A percentile compares a stretch with the other conserved stretches of the same genome.
These are phyloP conservation scores for Julus scandinavius DNA, from an alignment of 2,888 invertebrate genomes.

Conservation along the genomic window DNA sequence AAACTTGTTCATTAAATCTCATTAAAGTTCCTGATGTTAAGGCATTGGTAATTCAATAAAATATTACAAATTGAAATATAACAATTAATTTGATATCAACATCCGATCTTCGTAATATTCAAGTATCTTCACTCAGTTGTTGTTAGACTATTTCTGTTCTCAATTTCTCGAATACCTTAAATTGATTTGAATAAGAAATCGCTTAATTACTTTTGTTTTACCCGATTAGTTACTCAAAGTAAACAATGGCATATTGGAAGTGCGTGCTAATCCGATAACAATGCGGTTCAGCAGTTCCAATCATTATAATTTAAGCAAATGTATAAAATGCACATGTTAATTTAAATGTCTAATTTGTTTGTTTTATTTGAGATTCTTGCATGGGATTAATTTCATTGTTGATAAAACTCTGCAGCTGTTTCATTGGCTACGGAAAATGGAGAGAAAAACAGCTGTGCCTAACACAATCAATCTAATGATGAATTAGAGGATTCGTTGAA, in stretches of 20 bases:
- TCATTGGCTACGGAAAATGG: background rate
- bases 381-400: background rate
- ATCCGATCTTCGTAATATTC: too few relatives aligned
- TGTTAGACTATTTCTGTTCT: too few relatives aligned
- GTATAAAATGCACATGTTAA: background rate
- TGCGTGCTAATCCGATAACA: background rate
- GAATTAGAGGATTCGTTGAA: background rate
- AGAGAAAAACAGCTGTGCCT: background rate
- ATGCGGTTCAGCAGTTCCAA: background rate
- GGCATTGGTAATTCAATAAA: too few relatives aligned
- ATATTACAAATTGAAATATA: too few relatives aligned
- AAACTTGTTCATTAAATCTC: too few relatives aligned
- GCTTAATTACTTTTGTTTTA: too few relatives aligned
- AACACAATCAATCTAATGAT: background rate
- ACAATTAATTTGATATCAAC: too few relatives aligned
- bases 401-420: background rate
- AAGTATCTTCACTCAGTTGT: too few relatives aligned
- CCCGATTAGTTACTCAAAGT: background rate
- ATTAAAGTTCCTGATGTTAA: too few relatives aligned
- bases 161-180: too few relatives aligned
- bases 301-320: background rate
- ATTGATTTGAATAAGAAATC: too few relatives aligned
- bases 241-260: background rate
- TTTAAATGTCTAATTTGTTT: background rate
- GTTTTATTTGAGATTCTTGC: background rate